Percentiles rank a stretch among this genome's conserved stretches.
phyloP scores from a whole-genome alignment of 2,113 vertebrate species.

The Mustelus asterias region DNA sequence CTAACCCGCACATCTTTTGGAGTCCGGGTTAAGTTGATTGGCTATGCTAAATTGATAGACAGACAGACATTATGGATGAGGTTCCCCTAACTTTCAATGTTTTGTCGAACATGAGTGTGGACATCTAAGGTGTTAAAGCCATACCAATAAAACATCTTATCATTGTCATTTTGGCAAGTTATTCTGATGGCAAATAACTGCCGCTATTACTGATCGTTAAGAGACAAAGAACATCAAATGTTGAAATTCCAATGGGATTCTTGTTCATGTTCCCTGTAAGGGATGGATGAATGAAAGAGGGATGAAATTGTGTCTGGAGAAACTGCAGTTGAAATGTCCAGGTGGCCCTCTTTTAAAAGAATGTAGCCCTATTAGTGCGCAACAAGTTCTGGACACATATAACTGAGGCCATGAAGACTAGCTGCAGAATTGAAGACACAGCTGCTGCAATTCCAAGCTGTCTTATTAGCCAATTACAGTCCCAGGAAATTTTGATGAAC shows the following conservation, averaged over 20 bases:
- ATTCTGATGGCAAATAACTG: background rate
- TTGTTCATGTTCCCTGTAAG: background rate
- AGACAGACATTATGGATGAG: background rate
- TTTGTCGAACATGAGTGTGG: background rate
- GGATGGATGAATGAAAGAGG: background rate
- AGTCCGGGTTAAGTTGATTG: no score
- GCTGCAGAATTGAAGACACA: background rate
- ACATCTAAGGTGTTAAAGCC: background rate
- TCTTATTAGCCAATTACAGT: background rate
- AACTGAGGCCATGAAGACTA: background rate
- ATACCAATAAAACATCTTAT: background rate
- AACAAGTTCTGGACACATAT: background rate
- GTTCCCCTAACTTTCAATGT: background rate
- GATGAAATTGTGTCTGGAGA: background rate
- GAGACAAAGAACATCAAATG: background rate
- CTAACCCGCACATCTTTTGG: no score
- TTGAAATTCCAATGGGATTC: background rate
- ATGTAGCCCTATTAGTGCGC: background rate
- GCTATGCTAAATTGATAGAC: no score
- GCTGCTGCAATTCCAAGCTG: background rate
- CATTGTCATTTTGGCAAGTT: background rate
- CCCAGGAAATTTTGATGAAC: background rate
- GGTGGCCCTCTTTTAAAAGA: background rate
- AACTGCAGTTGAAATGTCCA: background rate
- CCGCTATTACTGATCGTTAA: background rate